Evolutionary conservation across 1,140 invertebrate species (phyloP), one percentile per base, ranked within the genome.

Genomic region (Latrodectus geometricus): DNA sequence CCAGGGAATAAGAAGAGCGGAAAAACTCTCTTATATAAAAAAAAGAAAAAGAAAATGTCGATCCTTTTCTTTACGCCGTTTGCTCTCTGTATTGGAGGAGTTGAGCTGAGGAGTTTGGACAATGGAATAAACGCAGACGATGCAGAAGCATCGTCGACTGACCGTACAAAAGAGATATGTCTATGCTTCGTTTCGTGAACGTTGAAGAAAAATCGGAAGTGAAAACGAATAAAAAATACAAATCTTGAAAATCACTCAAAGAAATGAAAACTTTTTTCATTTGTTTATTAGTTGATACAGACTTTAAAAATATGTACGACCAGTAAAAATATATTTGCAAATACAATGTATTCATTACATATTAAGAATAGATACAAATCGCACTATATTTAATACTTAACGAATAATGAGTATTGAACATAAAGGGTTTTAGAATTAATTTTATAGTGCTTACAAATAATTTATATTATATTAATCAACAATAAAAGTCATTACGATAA

Each of bases 131-230:
- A 81, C 72, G 79, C 79, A 81, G 69, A 56, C 68, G 79, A 81
- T 81, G 79, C 79, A 81, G 68, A 72, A 74, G 70, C 80, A 83
- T 74, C 70, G 56, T 52, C 73, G 61, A 76, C 72, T 74, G 72
- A 68, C 72, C 72, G 48, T 56, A n/a, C 56, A 79, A 66, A 66
- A 84, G 11, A 9, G 82, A 84, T 68, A 68, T 12, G 72, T 68
- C 65, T 73, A 84, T 76, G 82, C 82, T 84, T 84, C 82, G 72
- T 76, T 84, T 65, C 23, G 70, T 72, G 72, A 74, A 65, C 82
- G 50, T 35, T 76, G 56, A 54, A 83, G 21, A 23, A 69, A 35
- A 11, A 49, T 48, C 35, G 70, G 70, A 73, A 49, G 14, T 73
- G 70, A 50, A 73, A 73, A 14, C 9, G 68, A 20, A 61, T 17